Evolutionary conservation across 2,888 invertebrate species (phyloP).

Genomic region (Phyto melanocephala): DNA sequence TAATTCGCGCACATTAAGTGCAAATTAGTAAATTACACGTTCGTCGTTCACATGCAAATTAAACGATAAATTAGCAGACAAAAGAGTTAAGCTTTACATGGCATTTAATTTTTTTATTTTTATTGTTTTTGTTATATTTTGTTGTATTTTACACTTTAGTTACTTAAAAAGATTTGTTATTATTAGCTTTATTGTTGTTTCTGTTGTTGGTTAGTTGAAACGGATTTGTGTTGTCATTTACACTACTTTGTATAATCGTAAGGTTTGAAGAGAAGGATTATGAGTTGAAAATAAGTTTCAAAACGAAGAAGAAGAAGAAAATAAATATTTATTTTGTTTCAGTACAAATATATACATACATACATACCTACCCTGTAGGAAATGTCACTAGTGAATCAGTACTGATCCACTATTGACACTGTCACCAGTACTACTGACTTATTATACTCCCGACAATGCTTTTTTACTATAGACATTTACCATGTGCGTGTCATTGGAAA

Average conservation of each 20-base stretch:
- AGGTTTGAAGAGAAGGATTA: neutral
- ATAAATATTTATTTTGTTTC: constrained; percentile 42
- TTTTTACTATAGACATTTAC: too few species aligned
- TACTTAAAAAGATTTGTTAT: constrained; percentile 40
- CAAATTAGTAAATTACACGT: constrained; percentile 66
- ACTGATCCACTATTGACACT: too few species aligned
- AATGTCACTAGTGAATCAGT: too few species aligned
- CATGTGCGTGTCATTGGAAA: too few species aligned
- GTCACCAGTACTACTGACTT: too few species aligned
- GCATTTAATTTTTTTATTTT: constrained; percentile 38
- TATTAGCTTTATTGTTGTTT: constrained; percentile 22
- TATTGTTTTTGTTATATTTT: neutral
- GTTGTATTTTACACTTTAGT: constrained; percentile 46
- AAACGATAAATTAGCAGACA: constrained; percentile 67
- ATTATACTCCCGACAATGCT: too few species aligned
- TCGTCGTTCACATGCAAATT: constrained; percentile 65
- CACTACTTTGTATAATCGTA: constrained; percentile 24
- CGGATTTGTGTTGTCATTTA: constrained; percentile 56
- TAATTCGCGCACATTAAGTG: constrained; percentile 66
- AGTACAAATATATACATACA: neutral
- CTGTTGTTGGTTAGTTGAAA: constrained; percentile 42
- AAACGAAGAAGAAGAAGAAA: constrained; percentile 27
- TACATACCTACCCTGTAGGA: too few species aligned
- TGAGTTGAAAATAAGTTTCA: constrained; percentile 14
- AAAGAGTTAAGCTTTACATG: constrained; percentile 64